Conservation (phyloP, 2,113 vertebrate species). For the Semnornis frantzii region DNA sequence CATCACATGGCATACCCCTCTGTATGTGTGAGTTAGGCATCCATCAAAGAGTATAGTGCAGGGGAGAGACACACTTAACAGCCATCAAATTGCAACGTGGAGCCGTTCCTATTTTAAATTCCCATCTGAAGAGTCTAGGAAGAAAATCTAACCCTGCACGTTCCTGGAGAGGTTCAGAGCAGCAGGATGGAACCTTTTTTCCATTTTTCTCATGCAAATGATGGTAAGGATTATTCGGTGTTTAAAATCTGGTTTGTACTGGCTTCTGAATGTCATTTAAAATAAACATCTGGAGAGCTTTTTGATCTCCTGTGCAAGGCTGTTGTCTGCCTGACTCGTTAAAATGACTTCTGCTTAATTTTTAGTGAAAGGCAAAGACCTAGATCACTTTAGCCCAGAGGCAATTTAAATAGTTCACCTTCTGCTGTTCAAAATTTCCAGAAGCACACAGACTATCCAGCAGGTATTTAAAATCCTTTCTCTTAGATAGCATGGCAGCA, state of each 20-base stretch:
- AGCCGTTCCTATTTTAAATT: neutral
- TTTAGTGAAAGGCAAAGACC: conserved; percentile 14
- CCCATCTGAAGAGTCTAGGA: neutral
- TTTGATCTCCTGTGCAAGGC: conserved; percentile 39
- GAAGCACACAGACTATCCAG: neutral
- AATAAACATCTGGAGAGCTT: conserved; percentile 59
- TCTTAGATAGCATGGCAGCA: neutral
- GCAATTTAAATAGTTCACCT: neutral
- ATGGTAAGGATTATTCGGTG: conserved; percentile 10
- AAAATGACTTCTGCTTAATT: conserved; percentile 41
- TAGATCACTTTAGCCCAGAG: neutral
- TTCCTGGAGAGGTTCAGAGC: conserved; percentile 35
- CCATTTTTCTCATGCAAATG: conserved; percentile 38
- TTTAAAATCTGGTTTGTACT: conserved; percentile 58
- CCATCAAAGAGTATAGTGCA: neutral
- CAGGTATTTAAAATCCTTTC: neutral
- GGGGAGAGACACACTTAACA: neutral
- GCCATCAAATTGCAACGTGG: neutral
- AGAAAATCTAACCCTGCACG: neutral
- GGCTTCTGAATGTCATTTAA: conserved; percentile 58
- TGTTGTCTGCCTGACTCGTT: neutral
- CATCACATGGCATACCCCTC: neutral
- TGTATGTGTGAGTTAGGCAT: neutral
- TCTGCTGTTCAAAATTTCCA: neutral
- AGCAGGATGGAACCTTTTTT: neutral